Base-by-base conservation (phyloP, 1,140 invertebrate species). In the Aphaenogaster floridana region DNA sequence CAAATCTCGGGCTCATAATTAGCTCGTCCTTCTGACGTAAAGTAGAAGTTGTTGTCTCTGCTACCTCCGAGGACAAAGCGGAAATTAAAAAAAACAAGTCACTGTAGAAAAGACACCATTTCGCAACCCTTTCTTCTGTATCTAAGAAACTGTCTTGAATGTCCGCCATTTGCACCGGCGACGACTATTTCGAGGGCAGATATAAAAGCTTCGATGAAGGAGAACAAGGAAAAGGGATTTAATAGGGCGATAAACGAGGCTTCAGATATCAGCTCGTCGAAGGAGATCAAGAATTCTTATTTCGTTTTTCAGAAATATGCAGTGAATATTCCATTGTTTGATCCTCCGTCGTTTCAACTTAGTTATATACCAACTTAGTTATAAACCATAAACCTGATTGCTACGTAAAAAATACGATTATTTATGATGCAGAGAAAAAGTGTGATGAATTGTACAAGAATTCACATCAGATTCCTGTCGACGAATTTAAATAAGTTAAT, bases 21-120 rank as follows among this genome's bases (percentile, higher is more conserved):
- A 95, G 94, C 93, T 94, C 92, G 89, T 84, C 28, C 11, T 59
- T 57, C 17, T 5, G 92, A 94, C 91, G 93, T 94, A 93, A 94
- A 94, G 90, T 93, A 90, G 92, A 88, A 86, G 86, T 86, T 21
- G 68, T 86, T 78, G 89, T 89, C 54, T 74, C 74, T 59, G 50
- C 80, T 63, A 63, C 34, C 83, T 87, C 45, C 34, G 74, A 39
- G 88, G 64, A 8, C 39, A 50, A 45, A 54, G 28, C 64, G 34
- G 13, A 89, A 85, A 86, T 86, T 42, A 91, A 84, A 76, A 92
- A 90, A 91, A 92, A 93, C 72, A 59, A 90, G 89, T 93, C 91
- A 88, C 86, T 88, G 80, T 79, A 92, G 92, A 92, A 93, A 93
- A 93, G 81, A 89, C 13, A 15, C 21, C 7, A 17, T 11, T n/a